phyloP scores from a whole-genome alignment of 2,888 invertebrate species.

The Cotesia congregata region DNA sequence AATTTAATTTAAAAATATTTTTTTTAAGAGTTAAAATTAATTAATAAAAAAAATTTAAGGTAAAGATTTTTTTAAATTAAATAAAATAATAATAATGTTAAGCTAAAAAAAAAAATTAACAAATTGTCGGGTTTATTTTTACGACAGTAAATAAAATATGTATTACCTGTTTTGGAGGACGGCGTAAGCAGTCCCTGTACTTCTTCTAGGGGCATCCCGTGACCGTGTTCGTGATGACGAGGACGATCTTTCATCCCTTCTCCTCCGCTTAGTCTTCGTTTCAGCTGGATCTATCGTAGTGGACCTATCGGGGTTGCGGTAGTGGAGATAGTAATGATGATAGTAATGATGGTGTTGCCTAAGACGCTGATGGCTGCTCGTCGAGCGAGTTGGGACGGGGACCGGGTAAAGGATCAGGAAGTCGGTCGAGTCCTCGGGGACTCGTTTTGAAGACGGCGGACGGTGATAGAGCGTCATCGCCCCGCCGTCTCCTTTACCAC shows the following conservation, averaged over 20 bases:
- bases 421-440: slow-evolving; percentile 63
- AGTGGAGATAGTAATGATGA: slow-evolving; percentile 24
- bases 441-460: slow-evolving; percentile 62
- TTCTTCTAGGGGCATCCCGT: slow-evolving; percentile 66
- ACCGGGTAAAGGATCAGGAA: slow-evolving; percentile 53
- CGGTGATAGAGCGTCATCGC: slow-evolving; percentile 68
- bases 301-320: slow-evolving; percentile 45
- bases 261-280: slow-evolving; percentile 32
- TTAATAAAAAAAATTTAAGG: too few relatives aligned
- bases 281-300: slow-evolving; percentile 45
- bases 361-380: background rate
- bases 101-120: too few relatives aligned
- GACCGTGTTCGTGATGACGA: slow-evolving; percentile 64
- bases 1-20: too few relatives aligned
- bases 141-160: background rate
- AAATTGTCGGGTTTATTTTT: background rate
- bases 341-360: background rate
- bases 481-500: slow-evolving; percentile 66
- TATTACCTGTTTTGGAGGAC: slow-evolving; percentile 62
- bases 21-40: too few relatives aligned
- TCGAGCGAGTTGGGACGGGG: slow-evolving; percentile 47
- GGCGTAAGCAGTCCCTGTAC: slow-evolving; percentile 65
- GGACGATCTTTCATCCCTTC: slow-evolving; percentile 65
- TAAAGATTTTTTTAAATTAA: too few relatives aligned
- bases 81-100: too few relatives aligned